Base-by-base conservation (phyloP, 37 sponge, comb jelly and placozoan species). In the Bolinopsis microptera region DNA sequence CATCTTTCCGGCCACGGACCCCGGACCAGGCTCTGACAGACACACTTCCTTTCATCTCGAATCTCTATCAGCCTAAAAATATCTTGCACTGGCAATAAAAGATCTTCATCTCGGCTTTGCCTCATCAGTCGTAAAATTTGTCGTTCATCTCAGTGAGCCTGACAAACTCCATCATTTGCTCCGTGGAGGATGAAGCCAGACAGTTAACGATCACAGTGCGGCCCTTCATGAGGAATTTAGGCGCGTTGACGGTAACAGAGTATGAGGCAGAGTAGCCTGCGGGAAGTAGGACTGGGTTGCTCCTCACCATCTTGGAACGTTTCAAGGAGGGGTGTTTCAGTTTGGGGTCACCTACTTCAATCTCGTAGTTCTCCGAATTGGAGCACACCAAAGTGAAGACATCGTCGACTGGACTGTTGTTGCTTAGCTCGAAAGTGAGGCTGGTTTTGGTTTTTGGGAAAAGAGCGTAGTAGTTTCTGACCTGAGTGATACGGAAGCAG, bases 81-180 rank as follows among this genome's bases (percentile, higher is more conserved):
- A n/a, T n/a, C n/a, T n/a, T n/a, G n/a, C n/a, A n/a, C n/a, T n/a
- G n/a, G n/a, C n/a, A n/a, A n/a, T n/a, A n/a, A n/a, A n/a, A n/a
- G n/a, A n/a, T n/a, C n/a, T n/a, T n/a, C n/a, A n/a, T n/a, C n/a
- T n/a, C n/a, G n/a, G n/a, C n/a, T n/a, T n/a, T n/a, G n/a, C n/a
- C n/a, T n/a, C n/a, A n/a, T n/a, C n/a, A n/a, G n/a, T n/a, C n/a
- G n/a, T n/a, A n/a, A n/a, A n/a, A n/a, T n/a, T n/a, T 5, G 38
- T 86, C 90, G 30, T 3, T 39, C 90, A 86, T 86, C 61, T 86
- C 90, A 0, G 90, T 86, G 61, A 86, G 90, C 27, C 25, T n/a
- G 28, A 86, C 90, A 9, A n/a, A 16, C 61, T 86, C 90, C n/a
- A 39, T 86, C 90, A 86, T 41, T 28, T 86, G 38, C 3, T 86